Evolutionary conservation across 2,888 invertebrate genomes (phyloP).

Genomic region (Rhodophaea formosa): DNA sequence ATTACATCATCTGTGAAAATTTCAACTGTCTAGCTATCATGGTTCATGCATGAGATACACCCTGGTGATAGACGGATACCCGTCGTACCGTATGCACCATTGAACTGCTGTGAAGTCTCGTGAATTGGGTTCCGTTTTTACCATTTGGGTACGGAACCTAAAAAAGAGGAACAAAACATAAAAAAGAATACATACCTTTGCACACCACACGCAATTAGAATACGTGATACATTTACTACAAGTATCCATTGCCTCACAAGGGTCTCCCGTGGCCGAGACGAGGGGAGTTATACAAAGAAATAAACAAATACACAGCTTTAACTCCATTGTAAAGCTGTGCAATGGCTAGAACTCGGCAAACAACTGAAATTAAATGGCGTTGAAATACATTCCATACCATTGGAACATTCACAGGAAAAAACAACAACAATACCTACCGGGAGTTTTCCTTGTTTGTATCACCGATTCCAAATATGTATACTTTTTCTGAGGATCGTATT

Average conservation of each 20-base stretch:
- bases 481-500: no score
- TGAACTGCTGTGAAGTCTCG: no score
- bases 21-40: no score
- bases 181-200: constrained; percentile 36
- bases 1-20: no score
- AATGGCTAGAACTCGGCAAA: background rate
- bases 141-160: no score
- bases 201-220: constrained; percentile 58
- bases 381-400: background rate
- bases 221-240: constrained; percentile 59
- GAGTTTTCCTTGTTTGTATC: no score
- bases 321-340: background rate
- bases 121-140: no score
- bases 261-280: constrained; percentile 19
- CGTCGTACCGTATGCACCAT: no score
- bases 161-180: no score
- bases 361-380: background rate
- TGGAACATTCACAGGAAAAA: background rate
- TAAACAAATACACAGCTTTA: background rate
- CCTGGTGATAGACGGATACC: no score
- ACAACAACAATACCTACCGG: background rate
- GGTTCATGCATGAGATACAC: no score
- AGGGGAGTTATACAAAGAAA: background rate
- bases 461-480: no score
- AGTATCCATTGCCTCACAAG: constrained; percentile 41